Percentiles rank a stretch among this genome's conserved stretches.
phyloP scores from a whole-genome alignment of 2,113 vertebrate species.

The Perca schrenkii region DNA sequence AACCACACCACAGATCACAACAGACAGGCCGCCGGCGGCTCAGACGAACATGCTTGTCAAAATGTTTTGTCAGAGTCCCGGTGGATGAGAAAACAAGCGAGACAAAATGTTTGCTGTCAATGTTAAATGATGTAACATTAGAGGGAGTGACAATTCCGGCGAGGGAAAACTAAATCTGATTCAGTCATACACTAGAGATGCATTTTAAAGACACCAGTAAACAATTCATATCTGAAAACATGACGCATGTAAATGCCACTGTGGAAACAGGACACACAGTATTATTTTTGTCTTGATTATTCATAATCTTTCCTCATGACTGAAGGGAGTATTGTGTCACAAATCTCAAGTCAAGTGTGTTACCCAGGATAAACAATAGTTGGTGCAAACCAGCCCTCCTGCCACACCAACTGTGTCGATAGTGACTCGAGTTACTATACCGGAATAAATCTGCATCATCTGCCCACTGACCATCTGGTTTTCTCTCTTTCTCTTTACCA shows the following conservation, averaged over 20 bases:
- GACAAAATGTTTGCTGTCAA: slow-evolving; percentile 38
- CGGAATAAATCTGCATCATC: slow-evolving; percentile 22
- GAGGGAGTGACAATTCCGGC: slow-evolving; percentile 12
- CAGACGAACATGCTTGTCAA: slow-evolving; percentile 27
- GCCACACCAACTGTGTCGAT: neutral
- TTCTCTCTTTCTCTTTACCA: neutral
- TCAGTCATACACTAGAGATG: neutral
- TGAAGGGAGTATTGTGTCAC: slow-evolving; percentile 27
- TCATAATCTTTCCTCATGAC: neutral
- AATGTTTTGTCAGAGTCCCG: slow-evolving; percentile 50
- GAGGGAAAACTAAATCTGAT: neutral
- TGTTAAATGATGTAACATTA: slow-evolving; percentile 37
- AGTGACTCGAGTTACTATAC: neutral
- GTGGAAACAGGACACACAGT: neutral
- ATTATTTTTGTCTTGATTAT: neutral
- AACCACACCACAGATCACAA: neutral
- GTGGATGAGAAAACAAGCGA: neutral
- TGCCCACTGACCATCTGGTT: slow-evolving; percentile 42
- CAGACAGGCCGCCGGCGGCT: slow-evolving; percentile 13
- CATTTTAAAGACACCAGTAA: neutral
- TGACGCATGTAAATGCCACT: slow-evolving; percentile 13
- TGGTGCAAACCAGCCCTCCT: neutral
- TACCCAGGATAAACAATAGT: slow-evolving; percentile 2
- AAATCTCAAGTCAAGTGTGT: slow-evolving; percentile 5
- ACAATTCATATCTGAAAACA: slow-evolving; percentile 6